Base-by-base conservation (phyloP, 2,113 vertebrate genomes). In the Dendrocopos noguchii region DNA sequence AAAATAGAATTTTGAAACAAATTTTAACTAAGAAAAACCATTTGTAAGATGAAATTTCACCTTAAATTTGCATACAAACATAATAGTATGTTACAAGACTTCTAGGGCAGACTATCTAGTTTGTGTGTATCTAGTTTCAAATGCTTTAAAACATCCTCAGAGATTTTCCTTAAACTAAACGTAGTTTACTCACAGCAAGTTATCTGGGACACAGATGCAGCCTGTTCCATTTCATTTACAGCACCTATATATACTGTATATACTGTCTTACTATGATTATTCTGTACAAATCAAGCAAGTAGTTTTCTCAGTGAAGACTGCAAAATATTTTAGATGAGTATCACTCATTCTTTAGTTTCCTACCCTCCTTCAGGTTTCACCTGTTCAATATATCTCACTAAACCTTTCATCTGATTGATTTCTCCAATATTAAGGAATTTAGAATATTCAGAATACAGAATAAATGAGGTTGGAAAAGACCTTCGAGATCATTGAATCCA, bases 141-240 rank as follows among this genome's bases (percentile, higher is more conserved):
- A 70, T 80, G 36, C 36, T 36, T 36, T 36, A 36, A 36, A 36
- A 36, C 36, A 31, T 28, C 68, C 68, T 92, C 20, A 56, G 75
- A 91, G 29, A 52, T 81, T 84, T 76, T 84, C 50, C 42, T 73
- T 64, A 73, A n/a, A 88, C 39, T 87, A 71, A 87, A 71, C 65
- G 42, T 65, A 74, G 24, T 80, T 93, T 72, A 78, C 27, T 79
- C 4, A 2, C 42, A 79, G 31, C 44, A 76, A 84, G n/a, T 93
- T 56, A 79, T 55, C 66, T 91, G 88, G 65, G 66, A 84, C 17
- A 73, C 66, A 52, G 70, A 56, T 50, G 71, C 42, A 76, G 75
- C 52, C 29, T 80, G 83, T 95, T 90, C 73, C 31, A 50, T 42
- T 88, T 88, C 80, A 88, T 12, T 80, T 94, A 84, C 80, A 79